Percentiles rank a stretch among this genome's conserved stretches.
phyloP scores from a whole-genome alignment of 1,140 invertebrate species.

The Drusus annulatus region DNA sequence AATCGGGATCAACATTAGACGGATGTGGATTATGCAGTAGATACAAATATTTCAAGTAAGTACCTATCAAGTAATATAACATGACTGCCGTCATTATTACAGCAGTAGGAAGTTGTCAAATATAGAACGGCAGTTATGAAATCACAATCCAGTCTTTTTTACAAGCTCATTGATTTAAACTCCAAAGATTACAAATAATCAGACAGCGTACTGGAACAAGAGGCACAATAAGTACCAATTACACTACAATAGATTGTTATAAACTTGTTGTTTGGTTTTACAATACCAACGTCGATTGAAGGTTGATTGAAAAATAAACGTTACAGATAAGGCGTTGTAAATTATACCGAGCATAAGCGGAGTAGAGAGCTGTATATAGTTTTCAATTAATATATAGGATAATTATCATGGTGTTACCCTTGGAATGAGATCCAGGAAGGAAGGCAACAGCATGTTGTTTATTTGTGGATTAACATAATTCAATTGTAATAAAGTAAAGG shows the following conservation, averaged over 20 bases:
- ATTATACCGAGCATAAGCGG: background rate
- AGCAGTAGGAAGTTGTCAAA: slow-evolving; percentile 16
- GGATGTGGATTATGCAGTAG: background rate
- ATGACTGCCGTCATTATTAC: slow-evolving; percentile 13
- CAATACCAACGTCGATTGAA: background rate
- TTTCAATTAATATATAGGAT: too few relatives aligned
- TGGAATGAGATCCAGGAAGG: too few relatives aligned
- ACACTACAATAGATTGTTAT: slow-evolving; percentile 7
- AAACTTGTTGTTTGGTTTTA: background rate
- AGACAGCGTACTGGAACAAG: background rate
- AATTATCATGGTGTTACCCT: too few relatives aligned
- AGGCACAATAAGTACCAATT: slow-evolving; percentile 1
- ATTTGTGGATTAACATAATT: too few relatives aligned
- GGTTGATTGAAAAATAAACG: background rate
- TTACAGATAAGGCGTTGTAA: background rate
- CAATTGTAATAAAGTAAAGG: too few relatives aligned
- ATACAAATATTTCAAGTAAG: too few relatives aligned
- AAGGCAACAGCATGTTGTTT: too few relatives aligned
- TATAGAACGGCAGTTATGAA: background rate
- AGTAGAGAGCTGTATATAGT: background rate
- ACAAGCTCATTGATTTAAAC: slow-evolving; percentile 13
- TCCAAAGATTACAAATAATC: slow-evolving; percentile 9
- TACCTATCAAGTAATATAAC: too few relatives aligned
- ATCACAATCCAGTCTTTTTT: slow-evolving; percentile 3
- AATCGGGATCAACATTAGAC: background rate